Evolutionary conservation across 2,113 vertebrate species (phyloP), one percentile per base, ranked within the genome.

Genomic region (Jacana jacana): DNA sequence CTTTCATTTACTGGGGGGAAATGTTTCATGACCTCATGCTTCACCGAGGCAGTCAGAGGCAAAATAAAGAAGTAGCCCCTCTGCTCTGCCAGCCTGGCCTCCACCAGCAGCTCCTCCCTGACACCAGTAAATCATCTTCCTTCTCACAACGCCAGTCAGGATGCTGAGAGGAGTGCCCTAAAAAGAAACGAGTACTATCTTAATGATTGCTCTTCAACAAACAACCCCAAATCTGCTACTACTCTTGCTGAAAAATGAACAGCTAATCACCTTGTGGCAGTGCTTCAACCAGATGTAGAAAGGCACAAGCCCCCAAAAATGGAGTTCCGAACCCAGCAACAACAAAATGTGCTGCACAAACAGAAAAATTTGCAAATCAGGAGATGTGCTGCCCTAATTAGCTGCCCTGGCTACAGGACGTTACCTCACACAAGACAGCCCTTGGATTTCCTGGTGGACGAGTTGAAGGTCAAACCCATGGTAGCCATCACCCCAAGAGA

Each of bases 381-480:
- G 28, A 42, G 4, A 11, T 3, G 13, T 2, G 15, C 51, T 31
- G 44, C 54, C 58, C 40, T n/a, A 13, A n/a, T 4, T 3, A 46
- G 9, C 70, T 82, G 30, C 17, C 19, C 31, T 55, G 42, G 51
- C 39, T 33, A 24, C 35, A 44, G 46, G 48, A 40, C 17, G 8
- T 33, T 6, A 8, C 1, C 0, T 23, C 19, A 22, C 11, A 46
- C 10, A 24, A 25, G 25, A 58, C 42, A 75, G 48, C 6, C 0
- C 0, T 5, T 22, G 9, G 19, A 70, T 40, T 57, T 51, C 31
- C 58, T 61, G 30, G n/a, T 10, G 46, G 46, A 40, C 9, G 28
- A 72, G 12, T 2, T 3, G 2, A 27, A 91, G 22, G 37, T 24
- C 24, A 46, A 46, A 76, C 22, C 11, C 13, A 14, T 12, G 40